Conservation (phyloP, 2,113 vertebrate genomes). For the Acanthochromis polyacanthus region DNA sequence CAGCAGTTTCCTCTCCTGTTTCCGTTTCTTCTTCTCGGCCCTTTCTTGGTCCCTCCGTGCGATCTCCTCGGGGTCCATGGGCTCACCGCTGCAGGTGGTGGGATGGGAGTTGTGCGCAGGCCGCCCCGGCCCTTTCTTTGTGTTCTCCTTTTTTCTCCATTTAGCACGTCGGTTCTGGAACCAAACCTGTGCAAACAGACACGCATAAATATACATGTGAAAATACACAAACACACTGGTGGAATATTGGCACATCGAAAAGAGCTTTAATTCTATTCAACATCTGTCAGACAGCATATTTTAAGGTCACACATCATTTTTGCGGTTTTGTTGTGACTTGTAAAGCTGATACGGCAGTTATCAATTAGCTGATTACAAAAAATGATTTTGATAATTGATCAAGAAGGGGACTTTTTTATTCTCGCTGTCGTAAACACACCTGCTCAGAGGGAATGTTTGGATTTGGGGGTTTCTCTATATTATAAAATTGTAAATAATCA, state of each 20-base stretch:
- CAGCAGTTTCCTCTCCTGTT: constrained; percentile 94
- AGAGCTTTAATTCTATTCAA: neutral
- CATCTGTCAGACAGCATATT: constrained; percentile 1
- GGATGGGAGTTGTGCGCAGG: constrained; percentile 98
- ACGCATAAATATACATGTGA: constrained; percentile 38
- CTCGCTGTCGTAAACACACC: no score
- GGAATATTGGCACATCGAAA: constrained; percentile 3
- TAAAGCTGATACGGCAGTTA: no score
- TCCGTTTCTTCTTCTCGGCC: constrained; percentile 96
- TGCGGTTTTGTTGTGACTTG: neutral
- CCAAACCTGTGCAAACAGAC: constrained; percentile 89
- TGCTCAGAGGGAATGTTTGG: no score
- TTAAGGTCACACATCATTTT: neutral
- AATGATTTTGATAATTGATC: neutral
- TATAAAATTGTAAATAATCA: no score
- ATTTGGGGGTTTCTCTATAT: no score
- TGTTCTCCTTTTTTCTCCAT: constrained; percentile 99
- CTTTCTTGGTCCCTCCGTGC: constrained; percentile 94
- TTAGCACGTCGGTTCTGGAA: constrained; percentile 99
- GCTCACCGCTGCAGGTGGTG: constrained; percentile 97
- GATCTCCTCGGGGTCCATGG: constrained; percentile 98
- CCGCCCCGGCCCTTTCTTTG: constrained; percentile 96
- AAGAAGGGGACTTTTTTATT: no score
- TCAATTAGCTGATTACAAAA: no score
- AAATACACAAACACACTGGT: constrained; percentile 14